A percentile compares a stretch with the other conserved stretches of the same genome.
phyloP scores from a whole-genome alignment of 2,888 invertebrate genomes.

The Hedya salicella region DNA sequence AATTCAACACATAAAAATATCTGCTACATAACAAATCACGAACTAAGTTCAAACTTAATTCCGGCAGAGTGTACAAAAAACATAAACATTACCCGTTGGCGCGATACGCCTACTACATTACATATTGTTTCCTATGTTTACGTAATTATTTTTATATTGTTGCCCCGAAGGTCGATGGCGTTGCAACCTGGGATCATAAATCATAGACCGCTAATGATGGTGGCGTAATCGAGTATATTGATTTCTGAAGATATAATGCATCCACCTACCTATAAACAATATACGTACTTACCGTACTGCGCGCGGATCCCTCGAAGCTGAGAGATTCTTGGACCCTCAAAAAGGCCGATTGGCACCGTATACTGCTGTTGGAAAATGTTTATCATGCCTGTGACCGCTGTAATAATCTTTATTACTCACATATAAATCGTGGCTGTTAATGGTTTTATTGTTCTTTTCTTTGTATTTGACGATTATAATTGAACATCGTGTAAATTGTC shows the following conservation, averaged over 20 bases:
- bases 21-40: not conserved
- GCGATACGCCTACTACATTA: constrained; percentile 31
- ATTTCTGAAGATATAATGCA: constrained; percentile 7
- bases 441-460: too few relatives aligned
- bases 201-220: constrained; percentile 30
- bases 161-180: constrained; percentile 20
- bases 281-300: too few relatives aligned
- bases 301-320: too few relatives aligned
- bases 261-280: not conserved
- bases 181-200: constrained; percentile 30
- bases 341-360: too few relatives aligned
- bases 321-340: too few relatives aligned
- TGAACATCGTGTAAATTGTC: too few relatives aligned
- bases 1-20: too few relatives aligned
- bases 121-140: constrained; percentile 33
- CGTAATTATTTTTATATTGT: constrained; percentile 35
- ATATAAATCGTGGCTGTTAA: too few relatives aligned
- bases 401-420: too few relatives aligned
- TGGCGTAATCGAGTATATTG: constrained; percentile 21
- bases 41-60: not conserved
- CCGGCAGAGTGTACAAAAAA: constrained; percentile 13
- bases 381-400: too few relatives aligned
- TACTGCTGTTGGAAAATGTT: too few relatives aligned
- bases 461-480: too few relatives aligned
- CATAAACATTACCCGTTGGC: constrained; percentile 12